Evolutionary conservation across 1,140 invertebrate genomes (phyloP).

Genomic region (Aradophagus sp.): DNA sequence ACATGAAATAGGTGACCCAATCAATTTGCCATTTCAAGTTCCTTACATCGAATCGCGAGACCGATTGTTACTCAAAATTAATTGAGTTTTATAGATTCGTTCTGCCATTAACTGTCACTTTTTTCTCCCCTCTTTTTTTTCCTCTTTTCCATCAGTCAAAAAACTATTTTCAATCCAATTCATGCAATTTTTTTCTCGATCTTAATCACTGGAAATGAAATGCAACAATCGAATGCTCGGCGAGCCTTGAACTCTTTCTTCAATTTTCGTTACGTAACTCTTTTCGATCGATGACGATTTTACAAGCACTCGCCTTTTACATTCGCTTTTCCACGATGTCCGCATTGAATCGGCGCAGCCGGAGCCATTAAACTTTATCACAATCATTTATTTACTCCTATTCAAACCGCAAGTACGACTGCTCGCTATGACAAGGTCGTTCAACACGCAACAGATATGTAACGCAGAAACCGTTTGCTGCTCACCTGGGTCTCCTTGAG

Average conservation of each 20-base stretch:
- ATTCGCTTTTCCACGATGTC: conserved; percentile 53
- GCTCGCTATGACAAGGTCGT: conserved; percentile 46
- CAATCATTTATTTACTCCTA: conserved; percentile 53
- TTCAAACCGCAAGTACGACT: conserved; percentile 37
- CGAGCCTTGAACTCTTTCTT: conserved; percentile 54
- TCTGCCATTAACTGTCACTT: too few species aligned
- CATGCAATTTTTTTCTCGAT: conserved; percentile 20
- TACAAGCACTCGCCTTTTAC: conserved; percentile 45
- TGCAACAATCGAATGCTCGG: conserved; percentile 29
- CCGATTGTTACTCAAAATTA: too few species aligned
- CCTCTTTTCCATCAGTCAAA: too few species aligned
- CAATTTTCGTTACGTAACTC: conserved; percentile 51
- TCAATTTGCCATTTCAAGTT: too few species aligned
- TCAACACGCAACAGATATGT: conserved; percentile 40
- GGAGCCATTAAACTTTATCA: conserved; percentile 47
- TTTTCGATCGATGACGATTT: conserved; percentile 46
- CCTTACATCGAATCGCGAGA: too few species aligned
- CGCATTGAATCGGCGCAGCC: conserved; percentile 23
- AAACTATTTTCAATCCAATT: too few species aligned
- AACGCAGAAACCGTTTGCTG: conserved; percentile 37
- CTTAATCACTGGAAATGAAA: conserved; percentile 40
- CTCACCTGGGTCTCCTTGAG: conserved; percentile 48
- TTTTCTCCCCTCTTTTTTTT: too few species aligned
- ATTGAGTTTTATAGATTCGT: too few species aligned
- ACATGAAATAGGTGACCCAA: too few species aligned